These are phyloP conservation scores for Podarcis cretensis DNA, from an alignment of 2,113 vertebrate species.

Conservation along the genomic window DNA sequence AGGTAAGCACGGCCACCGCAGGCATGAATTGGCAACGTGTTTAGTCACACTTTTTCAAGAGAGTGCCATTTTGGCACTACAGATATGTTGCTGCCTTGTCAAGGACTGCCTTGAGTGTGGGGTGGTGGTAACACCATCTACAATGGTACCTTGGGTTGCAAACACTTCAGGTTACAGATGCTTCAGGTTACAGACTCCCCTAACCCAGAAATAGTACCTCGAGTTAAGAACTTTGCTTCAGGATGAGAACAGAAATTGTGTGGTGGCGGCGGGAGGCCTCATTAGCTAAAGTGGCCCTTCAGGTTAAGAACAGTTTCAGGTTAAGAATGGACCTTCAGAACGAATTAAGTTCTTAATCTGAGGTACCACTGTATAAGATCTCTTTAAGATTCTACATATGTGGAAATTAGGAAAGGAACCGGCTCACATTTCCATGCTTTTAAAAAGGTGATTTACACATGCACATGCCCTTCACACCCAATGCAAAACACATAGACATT, in stretches of 20 bases:
- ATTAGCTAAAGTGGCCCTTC: too few relatives aligned
- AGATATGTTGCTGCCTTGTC: not conserved
- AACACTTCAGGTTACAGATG: too few relatives aligned
- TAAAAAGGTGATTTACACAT: not conserved
- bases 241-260: too few relatives aligned
- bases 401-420: not conserved
- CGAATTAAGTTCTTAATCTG: too few relatives aligned
- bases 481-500: not conserved
- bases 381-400: not conserved
- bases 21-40: not conserved
- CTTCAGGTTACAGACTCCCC: too few relatives aligned
- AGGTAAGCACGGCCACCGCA: not conserved
- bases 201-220: too few relatives aligned
- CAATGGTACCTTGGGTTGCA: too few relatives aligned
- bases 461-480: not conserved
- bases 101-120: not conserved
- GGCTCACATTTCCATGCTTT: not conserved
- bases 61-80: not conserved
- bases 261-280: too few relatives aligned
- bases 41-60: not conserved
- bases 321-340: too few relatives aligned
- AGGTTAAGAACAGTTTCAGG: too few relatives aligned
- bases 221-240: too few relatives aligned
- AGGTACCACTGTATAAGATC: not conserved
- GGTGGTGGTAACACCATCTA: not conserved